Conservation (phyloP, 2,888 invertebrate species). For the Limenitis camilla region DNA sequence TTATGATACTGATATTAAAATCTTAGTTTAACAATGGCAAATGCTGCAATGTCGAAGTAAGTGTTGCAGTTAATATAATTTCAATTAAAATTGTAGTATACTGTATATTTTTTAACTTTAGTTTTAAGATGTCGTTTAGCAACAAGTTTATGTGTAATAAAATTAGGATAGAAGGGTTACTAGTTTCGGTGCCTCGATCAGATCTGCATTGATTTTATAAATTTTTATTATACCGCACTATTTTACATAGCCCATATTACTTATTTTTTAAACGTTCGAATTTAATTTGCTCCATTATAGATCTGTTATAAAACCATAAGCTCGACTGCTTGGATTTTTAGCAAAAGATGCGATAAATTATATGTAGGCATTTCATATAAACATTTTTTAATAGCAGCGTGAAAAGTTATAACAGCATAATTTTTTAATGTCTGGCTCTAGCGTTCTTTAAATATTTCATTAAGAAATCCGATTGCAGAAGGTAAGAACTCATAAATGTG, state of each 20-base stretch:
- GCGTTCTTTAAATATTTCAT: conserved; percentile 4
- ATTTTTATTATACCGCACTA: no score
- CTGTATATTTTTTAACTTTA: no score
- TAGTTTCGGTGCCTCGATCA: no score
- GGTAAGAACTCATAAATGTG: background rate
- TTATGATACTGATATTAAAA: background rate
- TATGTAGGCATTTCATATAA: conserved; percentile 3
- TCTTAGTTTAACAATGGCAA: background rate
- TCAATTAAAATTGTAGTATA: no score
- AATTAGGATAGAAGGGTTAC: no score
- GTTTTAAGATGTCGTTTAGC: no score
- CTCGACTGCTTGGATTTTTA: background rate
- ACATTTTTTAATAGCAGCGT: conserved; percentile 1
- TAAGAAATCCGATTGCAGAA: background rate
- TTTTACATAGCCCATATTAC: no score
- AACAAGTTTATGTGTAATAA: no score
- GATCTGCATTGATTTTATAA: no score
- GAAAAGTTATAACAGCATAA: conserved; percentile 1
- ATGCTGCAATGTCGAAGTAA: background rate
- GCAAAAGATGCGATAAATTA: background rate
- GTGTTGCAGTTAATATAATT: no score
- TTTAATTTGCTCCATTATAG: no score
- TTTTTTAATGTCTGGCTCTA: conserved; percentile 3
- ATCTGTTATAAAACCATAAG: background rate
- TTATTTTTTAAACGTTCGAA: no score